A percentile compares a stretch with the other conserved stretches of the same genome.
Evolutionary conservation across 2,888 invertebrate species (phyloP).

Genomic region (Steromphala cineraria): DNA sequence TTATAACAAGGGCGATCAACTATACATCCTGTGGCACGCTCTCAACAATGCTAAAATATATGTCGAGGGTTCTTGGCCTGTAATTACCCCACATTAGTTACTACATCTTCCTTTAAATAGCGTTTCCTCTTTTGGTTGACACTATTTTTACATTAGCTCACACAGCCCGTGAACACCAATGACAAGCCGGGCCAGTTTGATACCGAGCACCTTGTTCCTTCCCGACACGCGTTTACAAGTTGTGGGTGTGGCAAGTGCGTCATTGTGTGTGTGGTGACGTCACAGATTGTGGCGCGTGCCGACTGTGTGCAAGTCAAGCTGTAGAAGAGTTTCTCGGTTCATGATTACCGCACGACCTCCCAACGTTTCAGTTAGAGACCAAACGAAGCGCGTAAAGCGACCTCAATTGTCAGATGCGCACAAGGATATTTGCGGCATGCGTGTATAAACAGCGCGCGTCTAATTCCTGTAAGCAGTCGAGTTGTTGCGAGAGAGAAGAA

Average conservation of each 20-base stretch:
- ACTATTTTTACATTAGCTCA: no score
- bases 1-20: no score
- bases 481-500: background rate
- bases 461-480: conserved; percentile 3
- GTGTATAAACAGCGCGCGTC: background rate
- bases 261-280: background rate
- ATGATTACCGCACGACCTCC: background rate
- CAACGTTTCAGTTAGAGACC: background rate
- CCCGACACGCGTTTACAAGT: background rate
- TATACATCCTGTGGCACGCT: no score
- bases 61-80: no score
- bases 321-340: no score
- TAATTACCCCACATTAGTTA: no score
- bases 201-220: background rate
- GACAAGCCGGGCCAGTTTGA: no score
- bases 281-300: background rate
- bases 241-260: background rate
- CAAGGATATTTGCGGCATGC: conserved; percentile 5
- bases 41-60: no score
- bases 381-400: background rate
- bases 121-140: no score
- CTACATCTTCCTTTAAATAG: no score
- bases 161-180: no score
- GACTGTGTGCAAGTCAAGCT: background rate
- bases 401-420: conserved; percentile 8